Evolutionary conservation across 2,113 vertebrate species (phyloP).

Genomic region (Pelodiscus sinensis): DNA sequence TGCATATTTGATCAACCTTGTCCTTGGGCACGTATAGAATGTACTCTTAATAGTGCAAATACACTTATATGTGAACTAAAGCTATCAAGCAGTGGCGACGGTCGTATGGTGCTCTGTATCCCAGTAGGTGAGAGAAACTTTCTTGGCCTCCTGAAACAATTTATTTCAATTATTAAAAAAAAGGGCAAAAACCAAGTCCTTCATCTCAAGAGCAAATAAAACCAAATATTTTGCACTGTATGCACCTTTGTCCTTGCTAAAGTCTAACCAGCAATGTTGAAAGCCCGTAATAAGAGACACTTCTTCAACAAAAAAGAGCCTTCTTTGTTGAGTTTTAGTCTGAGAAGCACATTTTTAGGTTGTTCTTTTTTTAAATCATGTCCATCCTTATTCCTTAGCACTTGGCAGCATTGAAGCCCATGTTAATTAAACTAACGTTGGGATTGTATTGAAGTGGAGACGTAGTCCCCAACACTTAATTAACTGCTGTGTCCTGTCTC

Average conservation of each 20-base stretch:
- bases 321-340: background rate
- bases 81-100: background rate
- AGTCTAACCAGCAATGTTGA: background rate
- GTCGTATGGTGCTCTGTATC: background rate
- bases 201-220: background rate
- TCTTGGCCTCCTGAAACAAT: background rate
- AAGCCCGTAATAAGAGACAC: background rate
- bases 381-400: background rate
- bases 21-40: background rate
- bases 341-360: background rate
- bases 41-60: background rate
- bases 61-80: too few species aligned
- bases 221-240: background rate
- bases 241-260: background rate
- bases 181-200: background rate
- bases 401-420: background rate
- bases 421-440: background rate
- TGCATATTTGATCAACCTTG: background rate
- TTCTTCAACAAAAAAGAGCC: background rate
- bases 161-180: background rate
- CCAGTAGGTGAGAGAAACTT: background rate
- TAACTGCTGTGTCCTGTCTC: background rate
- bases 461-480: background rate
- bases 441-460: background rate
- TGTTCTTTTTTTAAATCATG: background rate